These are phyloP conservation scores for Dasyprocta punctata DNA, from an alignment of 2,113 vertebrate species.

Conservation along the genomic window DNA sequence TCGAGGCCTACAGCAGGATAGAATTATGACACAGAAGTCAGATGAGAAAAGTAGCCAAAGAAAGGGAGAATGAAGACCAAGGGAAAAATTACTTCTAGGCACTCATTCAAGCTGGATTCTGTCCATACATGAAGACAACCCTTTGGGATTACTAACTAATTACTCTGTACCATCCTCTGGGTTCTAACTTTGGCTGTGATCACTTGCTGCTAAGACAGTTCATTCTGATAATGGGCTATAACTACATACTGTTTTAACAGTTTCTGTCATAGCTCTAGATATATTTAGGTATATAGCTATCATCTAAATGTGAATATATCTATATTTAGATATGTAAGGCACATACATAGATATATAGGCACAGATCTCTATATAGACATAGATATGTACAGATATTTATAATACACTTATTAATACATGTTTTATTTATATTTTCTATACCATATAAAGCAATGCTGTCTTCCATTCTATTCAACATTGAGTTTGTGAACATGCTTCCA, in stretches of 20 bases:
- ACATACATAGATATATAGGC: background rate
- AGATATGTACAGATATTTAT: background rate
- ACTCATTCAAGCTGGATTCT: background rate
- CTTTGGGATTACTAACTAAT: conserved; percentile 19
- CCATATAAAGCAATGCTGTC: background rate
- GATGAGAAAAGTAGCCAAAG: background rate
- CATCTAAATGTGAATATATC: background rate
- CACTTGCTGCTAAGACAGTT: background rate
- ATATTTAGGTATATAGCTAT: background rate
- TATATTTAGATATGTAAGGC: background rate
- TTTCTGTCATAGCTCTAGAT: background rate
- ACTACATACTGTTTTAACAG: background rate
- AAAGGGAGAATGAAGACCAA: background rate
- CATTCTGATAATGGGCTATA: conserved; percentile 24
- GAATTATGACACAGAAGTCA: conserved; percentile 23
- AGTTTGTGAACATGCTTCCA: background rate
- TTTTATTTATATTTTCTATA: conserved; percentile 36
- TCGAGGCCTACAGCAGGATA: background rate
- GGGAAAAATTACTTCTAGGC: conserved; percentile 22
- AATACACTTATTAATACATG: background rate
- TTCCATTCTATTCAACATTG: background rate
- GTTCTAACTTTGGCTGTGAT: conserved; percentile 32
- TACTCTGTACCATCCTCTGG: background rate
- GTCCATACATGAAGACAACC: background rate
- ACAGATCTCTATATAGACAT: background rate